Base-by-base conservation (phyloP, 2,888 invertebrate genomes). In the Anoplius nigerrimus region DNA sequence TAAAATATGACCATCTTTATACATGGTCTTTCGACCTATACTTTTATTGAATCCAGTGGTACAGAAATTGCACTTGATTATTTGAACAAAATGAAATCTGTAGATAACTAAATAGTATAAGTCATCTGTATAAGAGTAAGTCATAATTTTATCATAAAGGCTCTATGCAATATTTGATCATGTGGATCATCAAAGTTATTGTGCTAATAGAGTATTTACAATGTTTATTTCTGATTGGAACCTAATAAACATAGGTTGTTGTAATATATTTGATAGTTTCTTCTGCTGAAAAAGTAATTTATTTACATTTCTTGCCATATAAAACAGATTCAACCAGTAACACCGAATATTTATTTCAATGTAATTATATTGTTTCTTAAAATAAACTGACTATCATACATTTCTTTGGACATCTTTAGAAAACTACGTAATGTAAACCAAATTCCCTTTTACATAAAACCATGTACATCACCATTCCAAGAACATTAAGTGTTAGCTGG, bases 191-290 rank as follows among this genome's bases (percentile, higher is more conserved):
- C n/a, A 43, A 58, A 52, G 22, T 57, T 61, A 61, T 56, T 59
- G 54, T 43, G 66, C 20, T 70, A 75, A 54, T 59, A 73, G 16
- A 51, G 59, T 22, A 27, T 62, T 69, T 63, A 42, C 57, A 69
- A 55, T 51, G 56, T 52, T 53, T 54, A 27, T 60, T 58, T 24
- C 51, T 55, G 43, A 57, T 42, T 60, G 22, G 63, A 64, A 53
- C 59, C 59, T 64, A 76, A 70, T 68, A 71, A 68, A 74, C n/a
- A 52, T 54, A 64, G 56, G 66, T 6, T 13, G n/a, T 22, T n/a
- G 21, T 20, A 52, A 27, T n/a, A 51, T 5, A 51, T 2, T 5
- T 24, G 2, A 15, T 16, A 27, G 13, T 5, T 45, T 65, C 43
- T 43, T 52, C 15, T n/a, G n/a, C 11, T 11, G 5, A 15, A 21